Evolutionary conservation across 2,113 vertebrate species (phyloP).

Genomic region (Donacobius atricapilla): DNA sequence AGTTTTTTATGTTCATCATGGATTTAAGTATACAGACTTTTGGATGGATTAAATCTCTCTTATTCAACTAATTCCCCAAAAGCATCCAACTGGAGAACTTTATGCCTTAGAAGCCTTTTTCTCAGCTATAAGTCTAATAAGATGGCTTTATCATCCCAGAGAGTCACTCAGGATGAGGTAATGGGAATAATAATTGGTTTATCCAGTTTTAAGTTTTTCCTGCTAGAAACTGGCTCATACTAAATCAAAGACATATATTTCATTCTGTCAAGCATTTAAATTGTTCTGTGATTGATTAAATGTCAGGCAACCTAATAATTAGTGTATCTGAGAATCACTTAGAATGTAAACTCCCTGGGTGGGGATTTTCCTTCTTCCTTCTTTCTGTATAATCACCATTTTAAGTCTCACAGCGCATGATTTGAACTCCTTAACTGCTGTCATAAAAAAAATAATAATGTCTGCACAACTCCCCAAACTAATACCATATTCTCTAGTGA

Average conservation of each 20-base stretch:
- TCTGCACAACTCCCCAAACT: slow-evolving; percentile 1
- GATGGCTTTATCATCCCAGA: slow-evolving; percentile 37
- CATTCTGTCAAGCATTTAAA: slow-evolving; percentile 18
- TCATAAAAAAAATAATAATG: slow-evolving; percentile 19
- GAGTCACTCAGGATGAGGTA: slow-evolving; percentile 56
- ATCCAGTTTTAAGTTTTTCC: slow-evolving; percentile 39
- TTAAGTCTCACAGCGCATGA: not conserved
- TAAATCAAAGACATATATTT: slow-evolving; percentile 49
- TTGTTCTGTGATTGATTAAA: slow-evolving; percentile 48
- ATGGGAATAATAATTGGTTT: slow-evolving; percentile 65
- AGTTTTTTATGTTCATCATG: slow-evolving; percentile 55
- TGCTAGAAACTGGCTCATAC: slow-evolving; percentile 18
- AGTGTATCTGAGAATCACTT: slow-evolving; percentile 34
- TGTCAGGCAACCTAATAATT: slow-evolving; percentile 58
- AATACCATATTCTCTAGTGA: slow-evolving; percentile 11
- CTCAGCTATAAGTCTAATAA: slow-evolving; percentile 47
- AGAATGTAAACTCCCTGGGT: slow-evolving; percentile 39
- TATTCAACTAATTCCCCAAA: slow-evolving; percentile 56
- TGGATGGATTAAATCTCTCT: slow-evolving; percentile 46
- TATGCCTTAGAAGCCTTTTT: slow-evolving; percentile 54
- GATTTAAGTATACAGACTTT: slow-evolving; percentile 54
- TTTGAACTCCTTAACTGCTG: slow-evolving; percentile 6
- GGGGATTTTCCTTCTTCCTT: slow-evolving; percentile 22
- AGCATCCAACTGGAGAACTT: slow-evolving; percentile 59
- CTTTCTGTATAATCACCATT: slow-evolving; percentile 18